phyloP scores from a whole-genome alignment of 2,888 invertebrate species.

The Trichopria drosophilae region DNA sequence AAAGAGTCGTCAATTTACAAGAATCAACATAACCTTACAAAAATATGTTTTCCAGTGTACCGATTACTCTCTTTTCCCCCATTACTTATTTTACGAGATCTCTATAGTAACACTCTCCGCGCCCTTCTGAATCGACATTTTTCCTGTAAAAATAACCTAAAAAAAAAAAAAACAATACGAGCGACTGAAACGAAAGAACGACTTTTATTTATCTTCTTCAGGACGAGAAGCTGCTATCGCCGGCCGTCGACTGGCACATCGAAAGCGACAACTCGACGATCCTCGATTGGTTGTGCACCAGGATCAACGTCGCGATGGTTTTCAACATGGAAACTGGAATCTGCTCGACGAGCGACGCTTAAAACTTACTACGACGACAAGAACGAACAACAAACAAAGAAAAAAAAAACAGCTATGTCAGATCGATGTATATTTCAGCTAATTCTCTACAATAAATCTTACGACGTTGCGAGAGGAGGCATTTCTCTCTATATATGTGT shows the following conservation, averaged over 20 bases:
- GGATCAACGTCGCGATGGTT: conserved; percentile 75
- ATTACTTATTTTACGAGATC: too few relatives aligned
- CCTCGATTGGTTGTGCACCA: conserved; percentile 72
- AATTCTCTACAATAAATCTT: conserved; percentile 47
- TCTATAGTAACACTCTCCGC: too few relatives aligned
- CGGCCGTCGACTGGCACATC: conserved; percentile 70
- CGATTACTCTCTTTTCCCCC: too few relatives aligned
- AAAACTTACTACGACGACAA: conserved; percentile 34
- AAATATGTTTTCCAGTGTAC: too few relatives aligned
- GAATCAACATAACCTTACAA: too few relatives aligned
- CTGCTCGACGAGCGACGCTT: conserved; percentile 37
- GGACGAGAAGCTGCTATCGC: conserved; percentile 66
- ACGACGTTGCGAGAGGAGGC: conserved; percentile 24
- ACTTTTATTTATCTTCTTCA: conserved; percentile 47
- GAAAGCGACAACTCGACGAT: conserved; percentile 67
- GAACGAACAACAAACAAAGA: conserved; percentile 28
- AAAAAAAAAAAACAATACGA: too few relatives aligned
- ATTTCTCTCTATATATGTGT: too few relatives aligned
- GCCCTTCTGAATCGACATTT: conserved; percentile 10
- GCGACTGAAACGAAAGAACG: too few relatives aligned
- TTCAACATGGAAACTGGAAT: conserved; percentile 71
- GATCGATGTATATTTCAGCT: conserved; percentile 49
- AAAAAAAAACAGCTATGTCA: conserved; percentile 29
- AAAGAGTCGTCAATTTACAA: too few relatives aligned
- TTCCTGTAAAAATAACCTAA: conserved; percentile 6